Evolutionary conservation across 2,888 invertebrate genomes (phyloP), one percentile per base, ranked within the genome.

Genomic region (Dichetophora obliterata): DNA sequence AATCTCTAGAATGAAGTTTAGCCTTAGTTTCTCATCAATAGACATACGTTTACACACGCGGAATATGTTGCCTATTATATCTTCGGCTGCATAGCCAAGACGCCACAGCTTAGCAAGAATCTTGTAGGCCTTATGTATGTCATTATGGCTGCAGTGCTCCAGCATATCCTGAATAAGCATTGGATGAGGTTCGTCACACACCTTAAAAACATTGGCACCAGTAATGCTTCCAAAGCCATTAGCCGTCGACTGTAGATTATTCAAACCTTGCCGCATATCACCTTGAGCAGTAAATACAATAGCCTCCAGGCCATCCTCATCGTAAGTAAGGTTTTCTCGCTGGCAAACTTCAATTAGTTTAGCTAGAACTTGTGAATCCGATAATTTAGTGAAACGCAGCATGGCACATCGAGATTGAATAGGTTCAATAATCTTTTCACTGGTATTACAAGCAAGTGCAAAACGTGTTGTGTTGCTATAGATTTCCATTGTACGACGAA

Each of bases 161-260:
- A 99, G 90, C 98, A 99, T 98, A 84, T 94, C 93, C 88, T 95
- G 95, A 69, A 99, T 94, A 2, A 98, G 90, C 87, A 98, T 91
- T 0, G 99, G 99, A 90, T 99, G 99, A 0, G 99, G 99, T 89
- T 99, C 99, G 89, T 99, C 99, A 88, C 99, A 99, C 11, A 99
- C 98, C 92, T 98, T 98, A 88, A 98, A 99, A 24, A 99, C 99
- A 91, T 98, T 96, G 82, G 95, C 95, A 70, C 95, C 93, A 81
- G 94, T 96, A n/a, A 99, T 95, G 84, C 94, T 93, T 0, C 94
- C 95, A 90, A 97, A 98, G 9, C 97, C 97, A 88, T 98, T 97
- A 70, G 94, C 94, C 0, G 97, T 97, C 0, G 97, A 96, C 90
- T 99, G 99, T 75, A 99, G 90, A 91, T 99, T 99, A 90, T 99